phyloP scores from a whole-genome alignment of 2,888 invertebrate genomes.

The Limenitis camilla region DNA sequence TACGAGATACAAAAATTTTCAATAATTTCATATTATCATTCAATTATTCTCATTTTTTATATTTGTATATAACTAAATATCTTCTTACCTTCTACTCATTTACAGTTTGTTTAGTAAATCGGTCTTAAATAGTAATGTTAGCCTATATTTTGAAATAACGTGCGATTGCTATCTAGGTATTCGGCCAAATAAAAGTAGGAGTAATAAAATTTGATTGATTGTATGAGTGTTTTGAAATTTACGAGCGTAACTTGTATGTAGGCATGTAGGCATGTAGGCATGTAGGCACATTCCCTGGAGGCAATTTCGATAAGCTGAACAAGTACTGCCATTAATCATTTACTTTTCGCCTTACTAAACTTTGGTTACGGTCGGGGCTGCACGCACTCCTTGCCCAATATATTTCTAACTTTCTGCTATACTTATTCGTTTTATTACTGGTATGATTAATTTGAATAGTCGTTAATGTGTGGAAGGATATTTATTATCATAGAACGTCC shows the following conservation, averaged over 20 bases:
- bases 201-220: conserved; percentile 21
- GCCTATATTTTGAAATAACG: too few species aligned
- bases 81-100: too few species aligned
- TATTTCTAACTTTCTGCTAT: neutral
- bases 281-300: conserved; percentile 14
- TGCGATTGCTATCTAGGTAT: conserved; percentile 15
- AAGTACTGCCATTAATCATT: conserved; percentile 19
- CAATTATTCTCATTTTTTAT: too few species aligned
- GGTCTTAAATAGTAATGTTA: too few species aligned
- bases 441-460: neutral
- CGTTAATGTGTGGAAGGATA: neutral
- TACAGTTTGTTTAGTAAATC: too few species aligned
- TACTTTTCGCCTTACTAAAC: conserved; percentile 21
- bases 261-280: conserved; percentile 7
- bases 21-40: too few species aligned
- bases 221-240: conserved; percentile 12
- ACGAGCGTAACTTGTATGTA: conserved; percentile 15
- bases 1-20: too few species aligned
- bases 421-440: conserved; percentile 1
- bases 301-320: conserved; percentile 21
- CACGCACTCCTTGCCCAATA: too few species aligned
- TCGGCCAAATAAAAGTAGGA: conserved; percentile 9
- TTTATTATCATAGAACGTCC: neutral
- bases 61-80: too few species aligned
- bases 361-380: conserved; percentile 18